A percentile compares a stretch with the other conserved stretches of the same genome.
Conservation (phyloP, 2,797 vertebrate species). For the Anguilla marmorata region DNA sequence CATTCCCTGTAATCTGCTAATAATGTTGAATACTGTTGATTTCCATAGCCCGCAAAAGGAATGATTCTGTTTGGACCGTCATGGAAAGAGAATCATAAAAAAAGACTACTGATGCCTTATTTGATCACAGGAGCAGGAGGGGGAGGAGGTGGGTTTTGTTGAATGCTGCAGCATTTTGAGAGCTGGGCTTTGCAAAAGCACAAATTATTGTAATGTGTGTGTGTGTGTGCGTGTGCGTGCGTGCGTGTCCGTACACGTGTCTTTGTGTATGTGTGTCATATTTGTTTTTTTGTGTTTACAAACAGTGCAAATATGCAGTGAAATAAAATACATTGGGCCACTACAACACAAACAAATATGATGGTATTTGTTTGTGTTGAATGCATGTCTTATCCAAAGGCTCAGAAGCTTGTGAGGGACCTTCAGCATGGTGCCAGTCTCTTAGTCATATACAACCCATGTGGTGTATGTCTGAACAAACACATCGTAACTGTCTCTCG, state of each 20-base stretch:
- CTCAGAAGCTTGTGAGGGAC: not conserved
- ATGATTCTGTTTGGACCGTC: not conserved
- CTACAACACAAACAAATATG: not conserved
- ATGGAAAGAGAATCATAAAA: not conserved
- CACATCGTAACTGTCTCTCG: not conserved
- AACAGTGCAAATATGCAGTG: not conserved
- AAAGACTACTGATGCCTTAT: not conserved
- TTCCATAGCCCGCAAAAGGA: not conserved
- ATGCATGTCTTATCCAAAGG: not conserved
- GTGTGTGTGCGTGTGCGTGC: not conserved
- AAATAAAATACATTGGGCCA: not conserved
- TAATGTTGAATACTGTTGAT: not conserved
- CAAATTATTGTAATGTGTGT: not conserved
- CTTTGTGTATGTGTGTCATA: not conserved
- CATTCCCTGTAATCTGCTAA: not conserved
- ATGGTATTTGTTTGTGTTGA: not conserved
- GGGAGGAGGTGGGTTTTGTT: not conserved
- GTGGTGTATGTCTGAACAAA: not conserved
- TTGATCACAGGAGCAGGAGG: not conserved
- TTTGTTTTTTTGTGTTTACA: not conserved
- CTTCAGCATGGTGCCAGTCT: not conserved
- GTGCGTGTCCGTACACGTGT: not conserved
- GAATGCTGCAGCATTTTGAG: not conserved
- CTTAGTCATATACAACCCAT: not conserved
- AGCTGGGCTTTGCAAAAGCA: not conserved